Conservation (phyloP, 2,888 invertebrate species). For the Hipparchia semele region DNA sequence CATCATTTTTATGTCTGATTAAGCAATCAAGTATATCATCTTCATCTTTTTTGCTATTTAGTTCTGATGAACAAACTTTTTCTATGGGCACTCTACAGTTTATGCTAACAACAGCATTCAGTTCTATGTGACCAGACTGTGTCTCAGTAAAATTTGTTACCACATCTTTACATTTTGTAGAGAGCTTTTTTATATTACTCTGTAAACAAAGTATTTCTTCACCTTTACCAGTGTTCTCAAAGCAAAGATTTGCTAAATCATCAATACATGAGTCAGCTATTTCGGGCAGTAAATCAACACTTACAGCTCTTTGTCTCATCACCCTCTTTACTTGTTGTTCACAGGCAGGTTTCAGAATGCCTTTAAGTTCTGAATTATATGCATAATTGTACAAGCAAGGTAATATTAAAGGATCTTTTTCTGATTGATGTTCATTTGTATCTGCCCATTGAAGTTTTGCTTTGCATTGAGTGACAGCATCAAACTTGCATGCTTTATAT, state of each 20-base stretch:
- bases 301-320: slow-evolving; percentile 95
- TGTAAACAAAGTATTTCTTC: slow-evolving; percentile 97
- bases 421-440: slow-evolving; percentile 86
- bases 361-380: slow-evolving; percentile 77
- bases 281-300: slow-evolving; percentile 96
- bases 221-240: slow-evolving; percentile 92
- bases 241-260: slow-evolving; percentile 93
- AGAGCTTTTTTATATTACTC: slow-evolving; percentile 88
- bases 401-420: slow-evolving; percentile 91
- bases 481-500: slow-evolving; percentile 93
- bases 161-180: slow-evolving; percentile 87
- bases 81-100: slow-evolving; percentile 92
- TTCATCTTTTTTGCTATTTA: slow-evolving; percentile 88
- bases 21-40: slow-evolving; percentile 97
- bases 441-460: slow-evolving; percentile 91
- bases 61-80: slow-evolving; percentile 87
- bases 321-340: slow-evolving; percentile 93
- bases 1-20: slow-evolving; percentile 94
- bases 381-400: slow-evolving; percentile 94
- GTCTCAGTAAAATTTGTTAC: slow-evolving; percentile 94
- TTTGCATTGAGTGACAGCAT: slow-evolving; percentile 92
- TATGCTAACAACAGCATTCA: slow-evolving; percentile 94
- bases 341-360: slow-evolving; percentile 84
- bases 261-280: slow-evolving; percentile 95
- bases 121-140: slow-evolving; percentile 93